Base-by-base conservation (phyloP, 2,888 invertebrate species). In the Drosophila paranaensis region DNA sequence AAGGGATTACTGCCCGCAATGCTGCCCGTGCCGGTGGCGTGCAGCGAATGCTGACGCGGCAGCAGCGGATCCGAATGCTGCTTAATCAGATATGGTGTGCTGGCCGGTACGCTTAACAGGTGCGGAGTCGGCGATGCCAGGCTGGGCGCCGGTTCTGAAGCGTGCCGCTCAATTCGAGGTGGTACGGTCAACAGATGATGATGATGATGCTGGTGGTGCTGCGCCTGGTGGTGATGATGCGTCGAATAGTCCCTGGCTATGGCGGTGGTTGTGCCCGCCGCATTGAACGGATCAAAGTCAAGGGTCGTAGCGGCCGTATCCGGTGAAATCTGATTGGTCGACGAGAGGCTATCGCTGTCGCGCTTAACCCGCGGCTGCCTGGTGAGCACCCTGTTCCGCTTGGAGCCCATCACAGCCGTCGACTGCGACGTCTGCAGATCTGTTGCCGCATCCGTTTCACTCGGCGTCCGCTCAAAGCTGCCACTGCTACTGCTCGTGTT, bases 331-430 rank as follows among this genome's bases (percentile, higher is more conserved):
- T 92, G 93, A 79, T 88, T 91, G 8, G 85, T 89, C 55, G 92
- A 90, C n/a, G 90, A 89, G 25, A 92, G 71, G 57, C 92, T 91
- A 79, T 95, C 95, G 75, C 94, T 94, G 78, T 95, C 95, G 57
- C 95, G 94, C 90, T 95, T 96, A 63, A 95, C 94, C 51, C 95
- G 93, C 20, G 95, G 95, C 82, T 96, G 96, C 45, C 96, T 93
- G 91, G 95, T 95, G 51, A 96, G 92, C 66, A 95, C 94, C 45
- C 95, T 94, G 71, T 95, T 94, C 64, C 95, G 93, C 91, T 95
- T 95, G 14, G 94, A 94, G 50, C 94, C 95, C 93, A 94, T 93
- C 43, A 77, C 79, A 11, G 43, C 68, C 11, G 79, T 48, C 10
- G 81, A 64, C 55, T 74, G 79, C 16, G 79, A 27, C 6, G 67